Conservation (phyloP, 2,888 invertebrate species). For the Drosophila rellima region DNA sequence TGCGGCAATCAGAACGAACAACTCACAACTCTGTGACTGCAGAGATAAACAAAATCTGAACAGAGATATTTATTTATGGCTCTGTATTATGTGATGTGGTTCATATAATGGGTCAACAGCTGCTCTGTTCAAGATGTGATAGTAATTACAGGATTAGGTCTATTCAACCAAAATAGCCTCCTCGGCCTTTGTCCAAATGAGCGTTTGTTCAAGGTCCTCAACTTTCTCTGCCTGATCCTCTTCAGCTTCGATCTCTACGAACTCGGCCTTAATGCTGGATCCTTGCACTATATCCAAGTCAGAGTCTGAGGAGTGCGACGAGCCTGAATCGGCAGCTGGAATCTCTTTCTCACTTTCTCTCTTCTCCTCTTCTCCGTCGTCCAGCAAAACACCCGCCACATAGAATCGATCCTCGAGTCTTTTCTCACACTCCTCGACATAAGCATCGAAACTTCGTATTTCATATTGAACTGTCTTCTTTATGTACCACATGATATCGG, state of each 20-base stretch:
- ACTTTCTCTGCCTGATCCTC: not conserved
- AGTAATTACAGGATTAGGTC: conserved; percentile 10
- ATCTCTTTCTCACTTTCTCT: not conserved
- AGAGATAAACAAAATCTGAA: conserved; percentile 39
- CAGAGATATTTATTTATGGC: conserved; percentile 52
- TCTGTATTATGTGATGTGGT: conserved; percentile 37
- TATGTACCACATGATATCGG: conserved; percentile 43
- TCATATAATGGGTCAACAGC: conserved; percentile 6
- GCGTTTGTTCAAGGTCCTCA: not conserved
- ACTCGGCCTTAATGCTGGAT: conserved; percentile 4
- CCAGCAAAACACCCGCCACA: conserved; percentile 37
- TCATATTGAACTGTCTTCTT: not conserved
- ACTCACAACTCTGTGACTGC: conserved; percentile 15
- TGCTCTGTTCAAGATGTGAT: not conserved
- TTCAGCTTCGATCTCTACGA: not conserved
- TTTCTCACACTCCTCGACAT: conserved; percentile 30
- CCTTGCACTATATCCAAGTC: conserved; percentile 9
- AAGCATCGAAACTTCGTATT: not conserved
- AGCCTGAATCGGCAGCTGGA: not conserved
- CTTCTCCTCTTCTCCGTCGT: not conserved
- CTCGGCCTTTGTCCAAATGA: not conserved
- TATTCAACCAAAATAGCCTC: conserved; percentile 6
- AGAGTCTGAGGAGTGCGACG: not conserved
- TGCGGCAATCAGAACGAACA: conserved; percentile 15
- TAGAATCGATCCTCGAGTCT: conserved; percentile 48